phyloP scores from a whole-genome alignment of 1,140 invertebrate species.

The Leptopilina boulardi region DNA sequence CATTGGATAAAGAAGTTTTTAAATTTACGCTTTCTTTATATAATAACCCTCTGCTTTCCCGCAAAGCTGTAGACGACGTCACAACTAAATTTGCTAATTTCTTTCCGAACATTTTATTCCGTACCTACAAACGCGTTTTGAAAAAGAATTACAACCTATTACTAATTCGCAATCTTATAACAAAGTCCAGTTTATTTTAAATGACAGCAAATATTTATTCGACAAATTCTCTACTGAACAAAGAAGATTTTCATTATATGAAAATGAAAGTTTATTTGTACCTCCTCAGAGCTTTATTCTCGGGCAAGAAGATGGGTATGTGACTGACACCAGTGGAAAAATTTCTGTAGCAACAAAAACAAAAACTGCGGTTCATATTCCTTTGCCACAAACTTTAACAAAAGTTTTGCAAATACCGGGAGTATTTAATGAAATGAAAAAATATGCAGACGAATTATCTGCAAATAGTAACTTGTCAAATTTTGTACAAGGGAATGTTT shows the following conservation, averaged over 20 bases:
- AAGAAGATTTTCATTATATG: slow-evolving; percentile 35
- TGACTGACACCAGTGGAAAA: neutral
- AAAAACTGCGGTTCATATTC: slow-evolving; percentile 38
- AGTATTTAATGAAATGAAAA: slow-evolving; percentile 39
- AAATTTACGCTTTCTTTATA: slow-evolving; percentile 42
- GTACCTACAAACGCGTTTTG: slow-evolving; percentile 16
- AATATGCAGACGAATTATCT: slow-evolving; percentile 23
- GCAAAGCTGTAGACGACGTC: slow-evolving; percentile 37
- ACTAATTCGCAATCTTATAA: slow-evolving; percentile 10
- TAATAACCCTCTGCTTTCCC: slow-evolving; percentile 33
- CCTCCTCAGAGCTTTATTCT: slow-evolving; percentile 36
- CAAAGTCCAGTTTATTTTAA: slow-evolving; percentile 37
- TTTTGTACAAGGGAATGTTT: slow-evolving; percentile 40
- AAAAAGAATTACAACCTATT: slow-evolving; percentile 13
- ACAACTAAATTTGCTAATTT: slow-evolving; percentile 33
- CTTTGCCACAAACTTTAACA: slow-evolving; percentile 36
- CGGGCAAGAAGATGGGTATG: neutral
- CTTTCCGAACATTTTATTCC: slow-evolving; percentile 24
- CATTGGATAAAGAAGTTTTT: slow-evolving; percentile 30
- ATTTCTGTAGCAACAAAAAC: slow-evolving; percentile 25
- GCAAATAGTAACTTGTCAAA: slow-evolving; percentile 40
- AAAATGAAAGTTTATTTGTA: slow-evolving; percentile 38
- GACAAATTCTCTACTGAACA: slow-evolving; percentile 39
- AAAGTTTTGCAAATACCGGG: slow-evolving; percentile 42
- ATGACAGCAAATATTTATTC: slow-evolving; percentile 31